These are phyloP conservation scores for Ephestia elutella DNA, from an alignment of 1,140 invertebrate genomes.

Conservation along the genomic window DNA sequence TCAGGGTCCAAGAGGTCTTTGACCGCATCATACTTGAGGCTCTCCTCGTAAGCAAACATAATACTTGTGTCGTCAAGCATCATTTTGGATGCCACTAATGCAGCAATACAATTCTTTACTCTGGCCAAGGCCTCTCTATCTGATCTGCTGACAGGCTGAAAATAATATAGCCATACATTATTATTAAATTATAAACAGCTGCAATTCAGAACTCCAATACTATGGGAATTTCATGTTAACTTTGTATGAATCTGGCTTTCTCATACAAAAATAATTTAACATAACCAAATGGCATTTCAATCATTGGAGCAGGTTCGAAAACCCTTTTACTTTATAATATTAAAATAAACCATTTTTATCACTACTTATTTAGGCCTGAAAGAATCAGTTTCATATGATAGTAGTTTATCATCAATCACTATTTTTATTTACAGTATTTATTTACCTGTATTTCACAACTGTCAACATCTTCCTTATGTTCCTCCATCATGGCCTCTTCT, in stretches of 20 bases:
- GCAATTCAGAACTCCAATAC: no score
- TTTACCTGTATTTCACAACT: conserved; percentile 21
- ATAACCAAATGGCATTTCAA: no score
- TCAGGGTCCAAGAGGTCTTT: conserved; percentile 88
- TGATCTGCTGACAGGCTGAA: conserved; percentile 79
- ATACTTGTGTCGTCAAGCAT: conserved; percentile 95
- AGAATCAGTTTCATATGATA: no score
- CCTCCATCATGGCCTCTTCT: conserved; percentile 31
- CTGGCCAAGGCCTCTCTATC: conserved; percentile 90
- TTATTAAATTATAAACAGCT: no score
- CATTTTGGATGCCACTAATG: conserved; percentile 88
- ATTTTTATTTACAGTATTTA: conserved; percentile 8
- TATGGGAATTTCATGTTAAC: no score
- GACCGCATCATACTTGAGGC: conserved; percentile 84
- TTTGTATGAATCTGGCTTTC: no score
- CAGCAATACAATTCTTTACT: conserved; percentile 91
- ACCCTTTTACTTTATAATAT: no score
- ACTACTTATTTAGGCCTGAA: no score
- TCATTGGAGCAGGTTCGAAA: no score
- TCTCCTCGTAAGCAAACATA: conserved; percentile 92
- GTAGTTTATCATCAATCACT: conserved; percentile 23
- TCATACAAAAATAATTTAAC: no score
- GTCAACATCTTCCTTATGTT: conserved; percentile 37
- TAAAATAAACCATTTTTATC: no score
- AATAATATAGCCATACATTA: conserved; percentile 24